phyloP scores from a whole-genome alignment of 23 tunicate genomes.

The Botrylloides violaceus region DNA sequence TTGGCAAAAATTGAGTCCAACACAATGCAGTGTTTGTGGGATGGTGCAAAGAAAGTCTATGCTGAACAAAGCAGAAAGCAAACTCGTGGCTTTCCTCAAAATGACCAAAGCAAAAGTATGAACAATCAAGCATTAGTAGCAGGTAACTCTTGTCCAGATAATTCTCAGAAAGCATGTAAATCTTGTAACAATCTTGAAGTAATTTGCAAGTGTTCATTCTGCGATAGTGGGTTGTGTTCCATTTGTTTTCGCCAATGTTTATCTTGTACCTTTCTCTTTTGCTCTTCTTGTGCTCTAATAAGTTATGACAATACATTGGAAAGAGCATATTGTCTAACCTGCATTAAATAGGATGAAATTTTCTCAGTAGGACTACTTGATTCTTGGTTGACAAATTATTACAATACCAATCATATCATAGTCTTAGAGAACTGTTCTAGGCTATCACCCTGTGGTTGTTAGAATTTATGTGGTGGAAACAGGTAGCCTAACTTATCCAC shows the following conservation, averaged over 20 bases:
- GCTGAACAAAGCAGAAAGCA: background rate
- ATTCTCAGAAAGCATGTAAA: background rate
- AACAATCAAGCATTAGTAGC: no score
- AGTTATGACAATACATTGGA: background rate
- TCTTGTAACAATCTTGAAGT: background rate
- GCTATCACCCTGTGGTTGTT: no score
- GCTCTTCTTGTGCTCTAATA: background rate
- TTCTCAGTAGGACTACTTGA: no score
- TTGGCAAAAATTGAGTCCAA: slow-evolving; percentile 7
- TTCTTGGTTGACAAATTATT: no score
- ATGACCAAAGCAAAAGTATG: background rate
- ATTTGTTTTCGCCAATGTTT: background rate
- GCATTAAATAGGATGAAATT: background rate
- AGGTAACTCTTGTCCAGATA: background rate
- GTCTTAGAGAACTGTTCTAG: no score
- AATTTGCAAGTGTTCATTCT: background rate
- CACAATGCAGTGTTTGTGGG: slow-evolving; percentile 1
- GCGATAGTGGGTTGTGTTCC: background rate
- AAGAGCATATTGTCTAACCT: background rate
- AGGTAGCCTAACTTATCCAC: no score
- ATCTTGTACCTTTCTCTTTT: background rate
- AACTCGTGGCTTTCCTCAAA: no score
- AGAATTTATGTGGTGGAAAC: no score
- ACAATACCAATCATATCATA: no score
- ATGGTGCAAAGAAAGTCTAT: slow-evolving; percentile 9